These are phyloP conservation scores for Lamellibrachia luymesi DNA, from an alignment of 1,140 invertebrate species.

Conservation along the genomic window DNA sequence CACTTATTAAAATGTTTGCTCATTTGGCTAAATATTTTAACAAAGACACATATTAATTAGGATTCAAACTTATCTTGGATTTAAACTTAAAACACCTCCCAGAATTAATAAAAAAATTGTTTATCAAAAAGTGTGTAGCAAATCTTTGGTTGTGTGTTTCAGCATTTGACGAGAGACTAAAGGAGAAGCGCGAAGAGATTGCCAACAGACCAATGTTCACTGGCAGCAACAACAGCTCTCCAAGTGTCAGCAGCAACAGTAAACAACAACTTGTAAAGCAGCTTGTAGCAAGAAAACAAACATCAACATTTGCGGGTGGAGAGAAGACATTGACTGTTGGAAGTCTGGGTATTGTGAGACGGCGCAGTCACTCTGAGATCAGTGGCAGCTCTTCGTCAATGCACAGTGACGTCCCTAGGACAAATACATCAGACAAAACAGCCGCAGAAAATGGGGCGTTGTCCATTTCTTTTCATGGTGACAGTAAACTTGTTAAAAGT, in stretches of 20 bases:
- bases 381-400: background rate
- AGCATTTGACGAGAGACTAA: slow-evolving; percentile 47
- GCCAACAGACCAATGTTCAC: slow-evolving; percentile 35
- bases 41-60: too few relatives aligned
- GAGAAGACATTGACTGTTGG: background rate
- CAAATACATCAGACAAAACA: background rate
- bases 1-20: too few relatives aligned
- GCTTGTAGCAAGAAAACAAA: background rate
- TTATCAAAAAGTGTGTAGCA: background rate
- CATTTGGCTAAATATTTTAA: too few relatives aligned
- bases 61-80: too few relatives aligned
- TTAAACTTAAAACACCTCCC: too few relatives aligned
- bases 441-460: background rate
- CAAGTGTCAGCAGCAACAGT: background rate
- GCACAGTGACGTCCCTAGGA: background rate
- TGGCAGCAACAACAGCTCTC: background rate
- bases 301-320: background rate
- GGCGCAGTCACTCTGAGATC: background rate
- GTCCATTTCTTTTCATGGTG: background rate
- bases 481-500: background rate
- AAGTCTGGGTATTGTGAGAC: background rate
- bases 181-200: slow-evolving; percentile 43
- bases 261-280: background rate
- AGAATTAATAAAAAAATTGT: too few relatives aligned
- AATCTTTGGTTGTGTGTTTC: slow-evolving; percentile 16